Percentiles rank a stretch among this genome's conserved stretches.
Evolutionary conservation across 2,113 vertebrate genomes (phyloP).

Genomic region (Echinops telfairi): DNA sequence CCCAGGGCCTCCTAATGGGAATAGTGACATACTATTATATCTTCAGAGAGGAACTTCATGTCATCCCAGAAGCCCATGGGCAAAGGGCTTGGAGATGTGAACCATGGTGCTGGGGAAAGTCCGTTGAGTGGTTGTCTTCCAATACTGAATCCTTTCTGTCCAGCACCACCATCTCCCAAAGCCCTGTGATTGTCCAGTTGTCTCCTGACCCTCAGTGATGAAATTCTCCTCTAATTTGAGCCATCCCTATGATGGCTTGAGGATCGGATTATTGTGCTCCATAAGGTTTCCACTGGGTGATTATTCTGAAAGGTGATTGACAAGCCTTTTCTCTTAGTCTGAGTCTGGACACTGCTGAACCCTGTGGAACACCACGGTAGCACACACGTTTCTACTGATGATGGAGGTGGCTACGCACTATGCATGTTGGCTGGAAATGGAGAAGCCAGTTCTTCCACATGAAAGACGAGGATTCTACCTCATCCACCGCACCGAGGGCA

Average conservation of each 20-base stretch:
- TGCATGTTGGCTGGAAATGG: neutral
- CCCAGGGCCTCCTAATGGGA: neutral
- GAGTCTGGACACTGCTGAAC: neutral
- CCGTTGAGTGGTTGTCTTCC: neutral
- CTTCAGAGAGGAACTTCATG: too few species aligned
- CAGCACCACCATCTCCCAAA: neutral
- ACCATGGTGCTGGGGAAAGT: neutral
- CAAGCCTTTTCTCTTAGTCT: neutral
- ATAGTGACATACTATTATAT: too few species aligned
- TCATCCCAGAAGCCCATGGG: too few species aligned
- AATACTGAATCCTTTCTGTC: neutral
- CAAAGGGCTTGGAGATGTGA: neutral
- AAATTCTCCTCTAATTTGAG: neutral
- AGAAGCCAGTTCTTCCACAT: neutral
- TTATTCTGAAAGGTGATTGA: neutral
- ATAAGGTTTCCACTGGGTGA: neutral
- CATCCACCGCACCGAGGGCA: neutral
- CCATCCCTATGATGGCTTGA: neutral
- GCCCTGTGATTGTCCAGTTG: neutral
- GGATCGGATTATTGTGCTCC: neutral
- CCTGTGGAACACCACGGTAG: neutral
- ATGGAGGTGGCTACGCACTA: neutral
- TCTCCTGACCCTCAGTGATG: neutral
- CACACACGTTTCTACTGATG: neutral
- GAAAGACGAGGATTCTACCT: neutral